Evolutionary conservation across 1,140 invertebrate species (phyloP), one percentile per base, ranked within the genome.

Genomic region (Drosophila mojavensis): DNA sequence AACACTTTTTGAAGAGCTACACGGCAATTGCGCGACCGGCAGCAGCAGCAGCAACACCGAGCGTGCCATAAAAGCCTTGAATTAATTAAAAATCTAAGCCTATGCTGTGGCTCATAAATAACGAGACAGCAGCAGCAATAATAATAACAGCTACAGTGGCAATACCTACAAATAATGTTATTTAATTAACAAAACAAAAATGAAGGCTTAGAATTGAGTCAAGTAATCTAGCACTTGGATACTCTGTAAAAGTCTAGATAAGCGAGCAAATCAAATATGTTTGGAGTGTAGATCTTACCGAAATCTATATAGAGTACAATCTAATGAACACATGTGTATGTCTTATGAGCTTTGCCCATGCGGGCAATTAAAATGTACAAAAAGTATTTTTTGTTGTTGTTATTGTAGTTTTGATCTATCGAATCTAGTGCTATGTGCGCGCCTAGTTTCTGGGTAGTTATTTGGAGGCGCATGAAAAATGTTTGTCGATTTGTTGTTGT

Each of bases 41-140:
- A 17, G 62, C 60, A 39, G 3, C 20, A 24, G 45, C 55, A n/a
- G 62, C 60, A 39, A 28, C 7, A 41, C 45, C 56, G 41, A 86
- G 59, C 64, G 75, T 73, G 83, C 58, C 79, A 66, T 58, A 79
- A 86, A 83, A 86, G 73, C 83, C 84, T 86, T 86, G 83, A 86
- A 89, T 86, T 86, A 83, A 86, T 86, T 86, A 89, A 83, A 89
- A 86, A 86, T 86, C 80, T 83, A 86, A 89, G 83, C 83, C 84
- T 89, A 89, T 83, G 72, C 69, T 81, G 71, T 54, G 67, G 79
- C 54, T 70, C 79, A 86, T 88, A 86, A 86, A 86, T 88, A 88
- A 81, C 75, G 50, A 76, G 79, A 76, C 70, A 65, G 55, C 55
- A 36, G 11, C 48, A 51, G 5, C 30, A 15, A 64, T 47, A 75